Evolutionary conservation across 2,113 vertebrate species (phyloP), one percentile per base, ranked within the genome.

Genomic region (Saimiri boliviensis): DNA sequence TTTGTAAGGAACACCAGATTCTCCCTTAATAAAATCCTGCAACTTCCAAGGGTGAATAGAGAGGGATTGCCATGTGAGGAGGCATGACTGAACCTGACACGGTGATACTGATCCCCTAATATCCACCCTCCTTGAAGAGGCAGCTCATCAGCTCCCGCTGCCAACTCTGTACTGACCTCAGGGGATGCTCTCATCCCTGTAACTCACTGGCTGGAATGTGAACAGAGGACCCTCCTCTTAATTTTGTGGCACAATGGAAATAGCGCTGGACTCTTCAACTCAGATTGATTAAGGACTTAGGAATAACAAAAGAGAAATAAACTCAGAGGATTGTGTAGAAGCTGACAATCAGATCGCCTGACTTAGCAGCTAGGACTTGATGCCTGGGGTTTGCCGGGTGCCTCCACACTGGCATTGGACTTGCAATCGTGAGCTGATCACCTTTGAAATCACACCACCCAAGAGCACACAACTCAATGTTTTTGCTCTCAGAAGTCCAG

Each of bases 61-160:
- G 16, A 74, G 49, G 68, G 45, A 56, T 54, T 19, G 12, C 9
- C 19, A 3, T 1, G 0, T 35, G 8, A 21, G 66, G 2, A 68
- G 37, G 6, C 63, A 23, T 4, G 0, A 20, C 25, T 23, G 2
- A 47, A 32, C 47, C 37, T 60, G 73, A 30, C 9, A n/a, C 6
- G 5, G 1, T 37, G 19, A 42, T 58, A 37, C 3, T 3, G 9
- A 52, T 20, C 19, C 6, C n/a, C 3, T 2, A 7, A 52, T 20
- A 32, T 4, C 30, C 14, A 47, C 16, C 42, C 23, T 71, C 23
- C 37, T 27, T 37, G 6, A 52, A 71, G 66, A 83, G n/a, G 63
- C 25, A 45, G 49, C 76, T 80, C 32, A 25, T n/a, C 60, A 37
- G 8, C 9, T 27, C 9, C 54, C 8, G 1, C 14, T 0, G 25